Percentiles rank a stretch among this genome's conserved stretches.
phyloP scores from a whole-genome alignment of 2,888 invertebrate genomes.

The Philereme vetulata region DNA sequence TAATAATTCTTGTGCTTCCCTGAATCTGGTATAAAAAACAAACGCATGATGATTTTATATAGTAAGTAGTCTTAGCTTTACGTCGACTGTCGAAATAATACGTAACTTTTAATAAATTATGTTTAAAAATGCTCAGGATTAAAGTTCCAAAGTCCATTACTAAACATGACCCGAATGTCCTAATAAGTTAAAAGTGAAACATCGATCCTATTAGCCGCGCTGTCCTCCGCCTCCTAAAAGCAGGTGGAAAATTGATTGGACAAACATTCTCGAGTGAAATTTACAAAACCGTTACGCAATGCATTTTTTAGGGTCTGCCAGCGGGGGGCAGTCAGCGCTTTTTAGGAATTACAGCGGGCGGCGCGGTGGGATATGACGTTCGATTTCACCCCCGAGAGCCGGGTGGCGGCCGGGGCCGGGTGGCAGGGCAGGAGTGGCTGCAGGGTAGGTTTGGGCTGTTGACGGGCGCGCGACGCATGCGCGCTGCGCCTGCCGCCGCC shows the following conservation, averaged over 20 bases:
- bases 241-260: conserved; percentile 81
- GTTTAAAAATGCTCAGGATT: too few species aligned
- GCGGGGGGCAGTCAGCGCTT: conserved; percentile 79
- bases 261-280: conserved; percentile 70
- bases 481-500: conserved; percentile 74
- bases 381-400: conserved; percentile 71
- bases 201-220: conserved; percentile 29
- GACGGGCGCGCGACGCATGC: conserved; percentile 83
- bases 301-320: conserved; percentile 81
- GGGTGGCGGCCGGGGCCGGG: conserved; percentile 51
- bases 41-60: too few species aligned
- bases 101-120: conserved; percentile 1
- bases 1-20: too few species aligned
- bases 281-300: conserved; percentile 82
- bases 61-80: too few species aligned
- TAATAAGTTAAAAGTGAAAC: conserved; percentile 25
- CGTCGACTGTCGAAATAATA: too few species aligned
- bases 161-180: conserved; percentile 14
- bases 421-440: conserved; percentile 59
- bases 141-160: conserved; percentile 4
- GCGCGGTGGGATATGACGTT: conserved; percentile 81
- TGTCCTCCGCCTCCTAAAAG: conserved; percentile 33
- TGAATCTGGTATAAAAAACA: too few species aligned
- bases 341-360: conserved; percentile 78
- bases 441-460: conserved; percentile 74